Evolutionary conservation across 2,113 vertebrate genomes (phyloP).

Genomic region (Trichomycterus rosablanca): DNA sequence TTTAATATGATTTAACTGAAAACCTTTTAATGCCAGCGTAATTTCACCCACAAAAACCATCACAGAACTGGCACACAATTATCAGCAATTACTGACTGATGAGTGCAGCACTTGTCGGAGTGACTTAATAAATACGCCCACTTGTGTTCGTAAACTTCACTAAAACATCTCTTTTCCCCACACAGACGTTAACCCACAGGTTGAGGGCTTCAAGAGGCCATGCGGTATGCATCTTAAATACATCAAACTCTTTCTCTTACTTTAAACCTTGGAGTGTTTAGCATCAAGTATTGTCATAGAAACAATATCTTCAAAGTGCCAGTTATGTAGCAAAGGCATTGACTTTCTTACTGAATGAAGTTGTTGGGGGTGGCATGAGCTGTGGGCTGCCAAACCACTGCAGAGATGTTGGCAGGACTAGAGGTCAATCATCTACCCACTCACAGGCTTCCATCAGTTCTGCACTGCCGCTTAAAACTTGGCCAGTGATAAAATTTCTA

Average conservation of each 20-base stretch:
- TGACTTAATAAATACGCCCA: slow-evolving; percentile 57
- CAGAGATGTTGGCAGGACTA: slow-evolving; percentile 33
- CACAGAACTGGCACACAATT: slow-evolving; percentile 60
- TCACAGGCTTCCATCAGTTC: slow-evolving; percentile 38
- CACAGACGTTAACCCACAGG: slow-evolving; percentile 35
- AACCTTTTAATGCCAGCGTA: slow-evolving; percentile 33
- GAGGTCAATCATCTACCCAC: slow-evolving; percentile 46
- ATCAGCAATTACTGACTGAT: slow-evolving; percentile 64
- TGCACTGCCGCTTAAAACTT: slow-evolving; percentile 23
- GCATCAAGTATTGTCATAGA: slow-evolving; percentile 33
- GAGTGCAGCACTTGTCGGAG: slow-evolving; percentile 52
- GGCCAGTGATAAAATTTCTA: slow-evolving; percentile 17
- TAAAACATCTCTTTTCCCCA: slow-evolving; percentile 42
- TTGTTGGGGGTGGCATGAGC: slow-evolving; percentile 42
- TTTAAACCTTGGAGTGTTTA: not conserved
- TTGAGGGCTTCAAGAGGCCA: slow-evolving; percentile 30
- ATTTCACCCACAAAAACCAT: slow-evolving; percentile 36
- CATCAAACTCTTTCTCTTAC: not conserved
- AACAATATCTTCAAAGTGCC: slow-evolving; percentile 21
- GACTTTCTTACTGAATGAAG: slow-evolving; percentile 27
- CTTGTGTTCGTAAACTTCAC: slow-evolving; percentile 46
- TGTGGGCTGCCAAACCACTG: slow-evolving; percentile 37
- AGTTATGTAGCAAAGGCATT: slow-evolving; percentile 33
- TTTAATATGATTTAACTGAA: not conserved
- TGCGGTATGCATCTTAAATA: slow-evolving; percentile 5